Evolutionary conservation across 2,888 invertebrate species (phyloP), one percentile per base, ranked within the genome.

Genomic region (Caenorhabditis angaria): DNA sequence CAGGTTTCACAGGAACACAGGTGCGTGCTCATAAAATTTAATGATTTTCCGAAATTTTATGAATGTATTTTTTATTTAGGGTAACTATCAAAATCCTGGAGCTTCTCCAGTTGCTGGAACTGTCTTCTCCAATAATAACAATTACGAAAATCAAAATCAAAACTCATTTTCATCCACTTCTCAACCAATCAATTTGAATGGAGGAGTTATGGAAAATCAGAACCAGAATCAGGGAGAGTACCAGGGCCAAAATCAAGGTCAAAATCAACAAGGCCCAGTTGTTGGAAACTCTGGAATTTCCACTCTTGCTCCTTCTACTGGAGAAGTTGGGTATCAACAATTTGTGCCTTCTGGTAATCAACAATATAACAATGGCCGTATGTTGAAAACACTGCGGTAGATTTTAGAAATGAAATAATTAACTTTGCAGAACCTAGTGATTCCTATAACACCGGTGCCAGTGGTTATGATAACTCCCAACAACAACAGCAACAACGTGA

Each of bases 31-130:
- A 50, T 24, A 25, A 24, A 50, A 55, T 32, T n/a, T 58, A 32
- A 32, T 56, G 60, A 54, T 53, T 51, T 41, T 61, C 54, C 32
- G 50, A 50, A 27, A 32, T 24, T 54, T 54, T 54, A 5, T n/a
- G n/a, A n/a, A n/a, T n/a, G n/a, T n/a, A n/a, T n/a, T n/a, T n/a
- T n/a, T n/a, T n/a, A n/a, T n/a, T n/a, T 18, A 54, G 28, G 51
- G n/a, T 27, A 73, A 65, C 65, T 73, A 73, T 50, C 73, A 73
- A 59, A 73, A 69, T 59, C 73, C 73, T 1, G 73, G 73, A 10
- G 61, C 68, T 22, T 61, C 68, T 20, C 71, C 71, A 10, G 55
- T 62, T 2, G 29, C 57, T 29, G 54, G 47, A 18, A 25, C 20
- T 20, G 55, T 20, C 8, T 29, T 18, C 20, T 22, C 6, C 8